phyloP scores from a whole-genome alignment of 2,113 vertebrate genomes.

The Oryzias curvinotus region DNA sequence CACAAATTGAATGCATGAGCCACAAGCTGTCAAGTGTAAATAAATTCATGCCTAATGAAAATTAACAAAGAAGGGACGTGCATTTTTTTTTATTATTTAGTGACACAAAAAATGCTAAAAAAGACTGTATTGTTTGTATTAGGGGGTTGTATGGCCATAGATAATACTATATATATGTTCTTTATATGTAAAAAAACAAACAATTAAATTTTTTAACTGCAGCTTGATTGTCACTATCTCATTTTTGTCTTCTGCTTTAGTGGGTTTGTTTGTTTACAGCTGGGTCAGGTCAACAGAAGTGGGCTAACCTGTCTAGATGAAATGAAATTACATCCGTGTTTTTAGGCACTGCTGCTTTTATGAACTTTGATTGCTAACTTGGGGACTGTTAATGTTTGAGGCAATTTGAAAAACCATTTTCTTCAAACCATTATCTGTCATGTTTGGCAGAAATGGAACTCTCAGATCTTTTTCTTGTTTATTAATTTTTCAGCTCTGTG shows the following conservation, averaged over 20 bases:
- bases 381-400: conserved; percentile 53
- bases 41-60: conserved; percentile 45
- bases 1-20: conserved; percentile 45
- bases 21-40: conserved; percentile 62
- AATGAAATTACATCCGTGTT: conserved; percentile 16
- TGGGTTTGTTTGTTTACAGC: conserved; percentile 1
- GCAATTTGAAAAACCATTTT: conserved; percentile 72
- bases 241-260: background rate
- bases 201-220: background rate
- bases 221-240: background rate
- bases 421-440: conserved; percentile 62
- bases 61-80: conserved; percentile 25
- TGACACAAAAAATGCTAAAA: background rate
- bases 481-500: conserved; percentile 48
- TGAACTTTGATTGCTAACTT: conserved; percentile 51
- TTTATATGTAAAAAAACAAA: background rate
- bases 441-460: conserved; percentile 49
- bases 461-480: conserved; percentile 51
- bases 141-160: background rate
- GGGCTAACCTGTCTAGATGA: conserved; percentile 9
- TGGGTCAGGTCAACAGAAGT: conserved; percentile 19
- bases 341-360: conserved; percentile 36
- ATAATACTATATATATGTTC: background rate
- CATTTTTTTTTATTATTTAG: conserved; percentile 18
- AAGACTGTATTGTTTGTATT: no score